Evolutionary conservation across 2,113 vertebrate species (phyloP).

Genomic region (Xiphophorus maculatus): DNA sequence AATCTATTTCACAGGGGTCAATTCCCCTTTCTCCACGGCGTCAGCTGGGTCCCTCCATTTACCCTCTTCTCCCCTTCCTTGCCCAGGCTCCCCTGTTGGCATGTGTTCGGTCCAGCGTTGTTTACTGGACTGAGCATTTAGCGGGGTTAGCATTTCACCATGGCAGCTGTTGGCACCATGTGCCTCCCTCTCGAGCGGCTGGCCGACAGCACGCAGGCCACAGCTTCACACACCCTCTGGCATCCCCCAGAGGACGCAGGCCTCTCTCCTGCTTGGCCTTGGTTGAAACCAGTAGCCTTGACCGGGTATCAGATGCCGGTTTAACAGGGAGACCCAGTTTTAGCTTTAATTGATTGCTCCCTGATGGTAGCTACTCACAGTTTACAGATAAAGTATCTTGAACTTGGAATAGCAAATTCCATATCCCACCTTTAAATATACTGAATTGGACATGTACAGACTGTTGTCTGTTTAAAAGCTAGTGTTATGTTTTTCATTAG

Average conservation of each 20-base stretch:
- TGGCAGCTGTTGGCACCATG: slow-evolving; percentile 80
- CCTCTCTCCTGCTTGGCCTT: slow-evolving; percentile 55
- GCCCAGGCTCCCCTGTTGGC: slow-evolving; percentile 63
- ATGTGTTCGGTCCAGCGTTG: slow-evolving; percentile 74
- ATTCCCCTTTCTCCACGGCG: slow-evolving; percentile 76
- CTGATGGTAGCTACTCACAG: slow-evolving; percentile 4
- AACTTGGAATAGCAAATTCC: slow-evolving; percentile 16
- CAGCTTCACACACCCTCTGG: slow-evolving; percentile 69
- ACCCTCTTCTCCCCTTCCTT: slow-evolving; percentile 60
- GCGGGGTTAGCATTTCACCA: slow-evolving; percentile 76
- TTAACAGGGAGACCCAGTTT: slow-evolving; percentile 63
- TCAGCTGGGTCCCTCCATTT: slow-evolving; percentile 71
- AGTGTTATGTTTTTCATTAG: slow-evolving; percentile 49
- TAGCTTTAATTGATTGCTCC: slow-evolving; percentile 59
- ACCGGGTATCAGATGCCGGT: slow-evolving; percentile 59
- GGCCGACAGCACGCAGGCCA: slow-evolving; percentile 75
- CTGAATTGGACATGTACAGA: slow-evolving; percentile 3
- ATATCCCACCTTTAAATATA: not conserved
- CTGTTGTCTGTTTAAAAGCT: slow-evolving; percentile 16
- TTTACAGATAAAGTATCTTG: not conserved
- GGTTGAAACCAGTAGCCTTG: slow-evolving; percentile 58
- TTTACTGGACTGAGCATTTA: slow-evolving; percentile 75
- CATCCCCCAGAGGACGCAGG: slow-evolving; percentile 61
- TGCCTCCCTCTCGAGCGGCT: slow-evolving; percentile 72
- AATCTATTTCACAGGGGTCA: slow-evolving; percentile 74